These are phyloP conservation scores for Notarius quadriscutis DNA, from an alignment of 2,113 vertebrate species.

Conservation along the genomic window DNA sequence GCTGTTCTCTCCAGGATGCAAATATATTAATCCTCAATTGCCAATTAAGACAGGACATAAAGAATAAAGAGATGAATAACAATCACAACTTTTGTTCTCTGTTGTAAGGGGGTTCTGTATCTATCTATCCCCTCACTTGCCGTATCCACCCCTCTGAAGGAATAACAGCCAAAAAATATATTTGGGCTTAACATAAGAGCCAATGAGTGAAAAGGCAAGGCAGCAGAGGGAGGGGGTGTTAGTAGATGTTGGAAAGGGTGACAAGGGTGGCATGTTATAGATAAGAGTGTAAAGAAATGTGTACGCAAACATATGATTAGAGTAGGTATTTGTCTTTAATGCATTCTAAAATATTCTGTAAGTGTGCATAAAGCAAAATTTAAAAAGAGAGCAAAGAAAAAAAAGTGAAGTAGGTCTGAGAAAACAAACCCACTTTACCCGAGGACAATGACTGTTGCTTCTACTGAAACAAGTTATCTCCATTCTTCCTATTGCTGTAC, in stretches of 20 bases:
- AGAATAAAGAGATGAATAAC: slow-evolving; percentile 3
- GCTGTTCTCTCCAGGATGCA: slow-evolving; percentile 14
- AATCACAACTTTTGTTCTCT: slow-evolving; percentile 33
- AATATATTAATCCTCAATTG: slow-evolving; percentile 2
- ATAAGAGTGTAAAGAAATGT: slow-evolving; percentile 27
- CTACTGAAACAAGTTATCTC: background rate
- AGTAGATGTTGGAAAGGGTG: slow-evolving; percentile 44
- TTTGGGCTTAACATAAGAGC: slow-evolving; percentile 46
- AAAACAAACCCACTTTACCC: no score
- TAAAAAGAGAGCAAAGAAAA: background rate
- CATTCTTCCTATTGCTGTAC: background rate
- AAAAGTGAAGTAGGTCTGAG: background rate
- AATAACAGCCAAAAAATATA: slow-evolving; percentile 57
- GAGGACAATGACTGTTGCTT: background rate
- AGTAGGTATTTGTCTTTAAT: background rate
- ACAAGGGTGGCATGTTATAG: slow-evolving; percentile 36
- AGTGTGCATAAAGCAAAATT: background rate
- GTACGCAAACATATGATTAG: slow-evolving; percentile 12
- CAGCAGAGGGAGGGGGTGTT: background rate
- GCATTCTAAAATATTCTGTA: background rate
- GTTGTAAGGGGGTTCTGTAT: slow-evolving; percentile 38
- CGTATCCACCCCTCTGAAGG: slow-evolving; percentile 48
- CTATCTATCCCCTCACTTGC: slow-evolving; percentile 45
- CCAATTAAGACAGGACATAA: background rate
- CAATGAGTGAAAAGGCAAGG: slow-evolving; percentile 48